Conservation (phyloP, 2,888 invertebrate species). For the Leuctra nigra region DNA sequence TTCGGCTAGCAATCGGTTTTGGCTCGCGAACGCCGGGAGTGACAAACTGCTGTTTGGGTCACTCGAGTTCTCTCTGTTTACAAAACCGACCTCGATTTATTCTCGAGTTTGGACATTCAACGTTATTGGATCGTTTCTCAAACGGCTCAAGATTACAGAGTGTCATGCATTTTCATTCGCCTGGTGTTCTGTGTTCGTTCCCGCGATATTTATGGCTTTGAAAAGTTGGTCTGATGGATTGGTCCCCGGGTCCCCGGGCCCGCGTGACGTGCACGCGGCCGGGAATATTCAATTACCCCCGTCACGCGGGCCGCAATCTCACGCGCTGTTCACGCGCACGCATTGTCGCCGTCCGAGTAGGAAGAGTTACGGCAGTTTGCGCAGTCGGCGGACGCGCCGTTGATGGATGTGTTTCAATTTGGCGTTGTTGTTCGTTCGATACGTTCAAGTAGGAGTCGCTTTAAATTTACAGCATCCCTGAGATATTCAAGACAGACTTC, state of each 20-base stretch:
- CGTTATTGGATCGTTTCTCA: conserved; percentile 22
- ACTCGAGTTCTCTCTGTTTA: conserved; percentile 9
- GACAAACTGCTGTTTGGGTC: conserved; percentile 20
- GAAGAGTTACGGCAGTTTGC: too few species aligned
- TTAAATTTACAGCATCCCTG: too few species aligned
- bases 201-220: conserved; percentile 12
- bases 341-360: too few species aligned
- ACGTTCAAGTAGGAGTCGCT: too few species aligned
- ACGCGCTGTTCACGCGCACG: not conserved
- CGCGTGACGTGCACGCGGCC: too few species aligned
- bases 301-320: not conserved
- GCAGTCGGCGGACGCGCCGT: too few species aligned
- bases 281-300: conserved; percentile 3
- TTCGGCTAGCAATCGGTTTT: conserved; percentile 4
- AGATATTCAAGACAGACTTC: too few species aligned
- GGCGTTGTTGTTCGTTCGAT: too few species aligned
- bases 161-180: conserved; percentile 17
- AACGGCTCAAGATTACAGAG: conserved; percentile 19
- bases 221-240: conserved; percentile 17
- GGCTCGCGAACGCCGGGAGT: conserved; percentile 9
- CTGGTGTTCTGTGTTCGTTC: conserved; percentile 3
- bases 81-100: conserved; percentile 17
- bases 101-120: conserved; percentile 16
- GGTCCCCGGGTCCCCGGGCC: conserved; percentile 12
- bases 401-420: too few species aligned